Evolutionary conservation across 2,888 invertebrate species (phyloP).

Genomic region (Bembecia ichneumoniformis): DNA sequence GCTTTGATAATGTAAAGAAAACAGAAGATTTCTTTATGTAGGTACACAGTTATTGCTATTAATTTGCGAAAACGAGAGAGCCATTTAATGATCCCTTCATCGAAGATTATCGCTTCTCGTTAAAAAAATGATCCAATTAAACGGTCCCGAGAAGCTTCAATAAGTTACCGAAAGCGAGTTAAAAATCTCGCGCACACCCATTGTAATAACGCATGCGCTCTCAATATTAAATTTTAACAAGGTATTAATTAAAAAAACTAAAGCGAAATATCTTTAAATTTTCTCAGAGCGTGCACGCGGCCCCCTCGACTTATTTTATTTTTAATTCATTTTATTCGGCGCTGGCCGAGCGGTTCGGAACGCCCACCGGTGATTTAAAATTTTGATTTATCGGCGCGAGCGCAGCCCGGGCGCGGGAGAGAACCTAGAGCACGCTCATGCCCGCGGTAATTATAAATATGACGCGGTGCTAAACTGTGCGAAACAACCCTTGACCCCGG

Average conservation of each 20-base stretch:
- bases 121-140: slow-evolving; percentile 69
- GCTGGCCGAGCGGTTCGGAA: slow-evolving; percentile 53
- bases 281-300: slow-evolving; percentile 61
- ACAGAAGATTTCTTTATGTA: too few relatives aligned
- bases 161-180: slow-evolving; percentile 66
- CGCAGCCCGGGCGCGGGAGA: slow-evolving; percentile 35
- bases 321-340: slow-evolving; percentile 72
- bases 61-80: slow-evolving; percentile 35
- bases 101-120: slow-evolving; percentile 60
- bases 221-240: slow-evolving; percentile 73
- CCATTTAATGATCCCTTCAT: slow-evolving; percentile 42
- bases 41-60: slow-evolving; percentile 13
- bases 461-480: slow-evolving; percentile 71
- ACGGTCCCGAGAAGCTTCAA: slow-evolving; percentile 46
- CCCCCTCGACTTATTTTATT: slow-evolving; percentile 64
- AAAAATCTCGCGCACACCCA: slow-evolving; percentile 66
- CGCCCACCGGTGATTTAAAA: slow-evolving; percentile 73
- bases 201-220: slow-evolving; percentile 69
- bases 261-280: slow-evolving; percentile 70
- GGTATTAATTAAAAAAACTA: slow-evolving; percentile 73
- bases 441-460: slow-evolving; percentile 68
- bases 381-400: slow-evolving; percentile 68
- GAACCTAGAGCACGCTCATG: slow-evolving; percentile 35
- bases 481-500: slow-evolving; percentile 37
- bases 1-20: too few relatives aligned